A percentile compares a stretch with the other conserved stretches of the same genome.
Evolutionary conservation across 1,140 invertebrate species (phyloP).

Genomic region (silkworm (Bombyx mori)): ASM3026992v2 NC_085115.1:9751501-9752000

Average conservation of each 20-base stretch:
- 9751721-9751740: constrained; percentile 9
- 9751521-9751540: too few species aligned
- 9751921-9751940: constrained; percentile 9
- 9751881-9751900: constrained; percentile 8
- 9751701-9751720: neutral
- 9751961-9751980: neutral
- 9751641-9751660: constrained; percentile 27
- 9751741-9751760: neutral
- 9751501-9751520: constrained; percentile 1
- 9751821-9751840: neutral
- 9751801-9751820: neutral
- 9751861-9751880: neutral
- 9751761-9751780: neutral
- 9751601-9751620: constrained; percentile 29
- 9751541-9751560: constrained; percentile 21
- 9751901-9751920: constrained; percentile 11
- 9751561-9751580: constrained; percentile 35
- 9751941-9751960: neutral
- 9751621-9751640: constrained; percentile 29
- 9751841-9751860: too few species aligned
- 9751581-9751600: constrained; percentile 26
- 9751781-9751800: neutral
- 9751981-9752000: too few species aligned
- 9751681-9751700: too few species aligned
- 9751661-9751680: too few species aligned